Percentiles rank a stretch among this genome's conserved stretches.
phyloP scores from a whole-genome alignment of 2,113 vertebrate species.

The Oostethus manadensis region DNA sequence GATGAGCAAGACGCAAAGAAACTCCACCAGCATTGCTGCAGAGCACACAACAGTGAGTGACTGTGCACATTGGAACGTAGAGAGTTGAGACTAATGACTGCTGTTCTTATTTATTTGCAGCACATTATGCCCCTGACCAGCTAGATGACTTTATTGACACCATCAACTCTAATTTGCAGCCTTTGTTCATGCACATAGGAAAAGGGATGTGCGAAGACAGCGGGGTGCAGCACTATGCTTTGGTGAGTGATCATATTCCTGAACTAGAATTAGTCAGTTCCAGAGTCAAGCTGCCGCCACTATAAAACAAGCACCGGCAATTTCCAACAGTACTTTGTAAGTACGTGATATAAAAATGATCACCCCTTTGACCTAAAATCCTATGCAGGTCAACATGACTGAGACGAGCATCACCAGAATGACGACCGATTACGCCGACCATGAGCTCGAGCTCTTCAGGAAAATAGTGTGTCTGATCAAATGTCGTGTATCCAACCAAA shows the following conservation, averaged over 20 bases:
- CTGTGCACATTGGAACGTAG: too few relatives aligned
- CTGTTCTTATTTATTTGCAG: conserved; percentile 46
- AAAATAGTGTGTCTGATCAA: conserved; percentile 79
- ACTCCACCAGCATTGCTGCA: conserved; percentile 77
- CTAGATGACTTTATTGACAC: conserved; percentile 82
- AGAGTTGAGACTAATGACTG: not conserved
- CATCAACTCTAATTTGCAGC: conserved; percentile 83
- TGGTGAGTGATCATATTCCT: conserved; percentile 69
- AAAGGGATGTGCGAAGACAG: conserved; percentile 80
- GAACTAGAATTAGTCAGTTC: too few relatives aligned
- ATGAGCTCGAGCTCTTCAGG: conserved; percentile 90
- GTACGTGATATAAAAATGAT: not conserved
- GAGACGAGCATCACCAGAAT: conserved; percentile 86
- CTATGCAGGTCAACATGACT: conserved; percentile 83
- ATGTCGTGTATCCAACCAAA: too few relatives aligned
- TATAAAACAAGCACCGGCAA: too few relatives aligned
- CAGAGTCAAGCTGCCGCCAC: too few relatives aligned
- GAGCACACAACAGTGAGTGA: conserved; percentile 16
- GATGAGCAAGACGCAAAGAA: conserved; percentile 53
- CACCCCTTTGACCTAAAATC: not conserved
- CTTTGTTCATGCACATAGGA: conserved; percentile 87
- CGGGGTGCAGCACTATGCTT: conserved; percentile 71
- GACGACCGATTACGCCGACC: conserved; percentile 82
- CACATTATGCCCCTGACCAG: conserved; percentile 66
- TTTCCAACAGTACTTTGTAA: too few relatives aligned